Percentiles rank a stretch among this genome's conserved stretches.
These are phyloP conservation scores for Vidua chalybeata DNA, from an alignment of 2,113 vertebrate species.

Conservation along the genomic window DNA sequence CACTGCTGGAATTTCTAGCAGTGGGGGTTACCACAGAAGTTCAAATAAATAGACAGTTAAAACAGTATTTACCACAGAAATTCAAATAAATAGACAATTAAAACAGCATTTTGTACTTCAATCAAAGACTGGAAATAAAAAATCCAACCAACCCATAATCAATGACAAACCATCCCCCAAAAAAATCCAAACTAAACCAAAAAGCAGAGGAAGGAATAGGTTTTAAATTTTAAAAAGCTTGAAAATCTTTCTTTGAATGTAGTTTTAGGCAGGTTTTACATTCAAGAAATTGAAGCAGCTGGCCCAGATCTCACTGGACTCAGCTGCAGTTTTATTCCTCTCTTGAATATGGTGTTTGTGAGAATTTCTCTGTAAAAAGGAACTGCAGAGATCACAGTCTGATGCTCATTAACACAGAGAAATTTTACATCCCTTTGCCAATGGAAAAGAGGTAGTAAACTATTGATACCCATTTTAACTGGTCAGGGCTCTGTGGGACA, in stretches of 20 bases:
- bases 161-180: accelerated
- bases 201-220: not conserved
- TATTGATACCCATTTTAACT: not conserved
- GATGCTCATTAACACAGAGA: not conserved
- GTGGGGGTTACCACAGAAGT: not conserved
- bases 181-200: not conserved
- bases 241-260: not conserved
- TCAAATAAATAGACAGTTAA: not conserved
- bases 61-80: not conserved
- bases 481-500: not conserved
- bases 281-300: not conserved
- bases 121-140: not conserved
- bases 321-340: not conserved
- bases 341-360: not conserved
- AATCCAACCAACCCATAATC: too few relatives aligned
- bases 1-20: not conserved
- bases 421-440: not conserved
- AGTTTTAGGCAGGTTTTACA: not conserved
- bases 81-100: not conserved
- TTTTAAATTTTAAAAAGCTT: not conserved
- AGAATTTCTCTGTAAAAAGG: not conserved
- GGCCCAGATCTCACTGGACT: not conserved
- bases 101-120: not conserved
- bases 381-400: not conserved
- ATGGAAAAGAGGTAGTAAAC: not conserved